Conservation (phyloP, 1,140 invertebrate genomes). For the Drosophila prosaltans region DNA sequence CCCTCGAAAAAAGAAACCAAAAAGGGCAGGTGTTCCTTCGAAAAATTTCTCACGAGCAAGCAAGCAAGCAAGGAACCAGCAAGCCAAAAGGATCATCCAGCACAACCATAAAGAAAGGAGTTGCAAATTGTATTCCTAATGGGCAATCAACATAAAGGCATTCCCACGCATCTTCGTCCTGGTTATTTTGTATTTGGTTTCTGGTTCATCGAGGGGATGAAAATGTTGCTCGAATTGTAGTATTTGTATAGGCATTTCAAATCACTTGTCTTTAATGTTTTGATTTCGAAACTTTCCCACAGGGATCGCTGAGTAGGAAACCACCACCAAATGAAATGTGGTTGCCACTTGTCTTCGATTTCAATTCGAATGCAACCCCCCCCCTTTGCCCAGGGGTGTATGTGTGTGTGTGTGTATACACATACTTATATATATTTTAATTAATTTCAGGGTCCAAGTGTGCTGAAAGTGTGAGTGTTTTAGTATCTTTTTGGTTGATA, state of each 20-base stretch:
- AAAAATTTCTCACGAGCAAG: constrained; percentile 81
- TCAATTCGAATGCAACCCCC: constrained; percentile 48
- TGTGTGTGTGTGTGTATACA: not conserved
- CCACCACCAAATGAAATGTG: constrained; percentile 53
- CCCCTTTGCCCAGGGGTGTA: constrained; percentile 36
- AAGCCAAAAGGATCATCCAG: constrained; percentile 50
- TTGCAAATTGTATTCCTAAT: constrained; percentile 80
- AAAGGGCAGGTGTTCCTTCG: constrained; percentile 79
- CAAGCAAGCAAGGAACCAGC: constrained; percentile 34
- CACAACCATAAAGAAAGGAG: constrained; percentile 64
- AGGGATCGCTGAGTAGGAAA: constrained; percentile 39
- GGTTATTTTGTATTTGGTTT: constrained; percentile 21
- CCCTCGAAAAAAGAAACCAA: constrained; percentile 36
- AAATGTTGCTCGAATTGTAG: constrained; percentile 12
- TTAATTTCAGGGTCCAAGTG: constrained; percentile 57
- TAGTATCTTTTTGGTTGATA: constrained; percentile 32
- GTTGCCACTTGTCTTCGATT: constrained; percentile 72
- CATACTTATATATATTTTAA: constrained; percentile 70
- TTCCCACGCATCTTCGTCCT: constrained; percentile 72
- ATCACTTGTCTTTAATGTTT: constrained; percentile 72
- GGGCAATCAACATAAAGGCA: constrained; percentile 76
- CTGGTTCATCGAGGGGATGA: constrained; percentile 27
- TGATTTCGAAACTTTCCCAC: constrained; percentile 77
- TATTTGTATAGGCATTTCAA: constrained; percentile 66
- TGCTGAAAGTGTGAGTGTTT: constrained; percentile 40